Base-by-base conservation (phyloP, 1,140 invertebrate genomes). In the Sminthurides bifidus region DNA sequence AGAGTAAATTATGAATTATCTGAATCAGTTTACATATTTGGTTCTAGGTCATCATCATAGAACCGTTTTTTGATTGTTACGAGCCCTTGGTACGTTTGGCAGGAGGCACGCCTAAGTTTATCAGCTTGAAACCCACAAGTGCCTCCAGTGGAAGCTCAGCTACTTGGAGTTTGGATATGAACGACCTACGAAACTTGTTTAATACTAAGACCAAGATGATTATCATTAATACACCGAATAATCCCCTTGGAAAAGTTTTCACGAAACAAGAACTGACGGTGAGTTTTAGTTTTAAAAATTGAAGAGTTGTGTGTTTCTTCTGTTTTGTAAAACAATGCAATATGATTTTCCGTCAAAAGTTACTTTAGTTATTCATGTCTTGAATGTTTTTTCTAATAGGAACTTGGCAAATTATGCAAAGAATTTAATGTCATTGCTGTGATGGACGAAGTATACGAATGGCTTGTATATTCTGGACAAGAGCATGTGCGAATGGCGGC, bases 11-110 rank as follows among this genome's bases (percentile, higher is more conserved):
- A 12, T 49, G 41, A 43, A 19, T 43, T 43, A 19, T 23, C 24
- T 10, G 15, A 23, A 21, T 10, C 10, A 10, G 35, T 37, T 21
- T 27, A 21, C 40, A n/a, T 45, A 14, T 15, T 19, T 29, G 17
- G 33, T 41, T 55, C 14, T 27, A 98, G 71, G 91, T 92, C 58
- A 93, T 97, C 58, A 91, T 99, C 27, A 92, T 98, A 59, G 95
- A 98, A 70, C 95, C 95, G 6, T 98, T 86, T 71, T 98, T 94
- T 71, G 95, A 98, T 70, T 96, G 92, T 68, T 99, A 98, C 70
- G 87, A 87, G 58, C 91, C 92, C 1, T 95, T 98, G 84, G 83
- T 96, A 1, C 21, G 21, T 66, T 80, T 81, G 65, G 88, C 89
- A 35, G 91, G 90, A 2, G 95, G 90, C 14, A 76, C 81, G 23